A percentile compares a stretch with the other conserved stretches of the same genome.
These are phyloP conservation scores for Eufriesea mexicana DNA, from an alignment of 1,140 invertebrate species.

Conservation along the genomic window DNA sequence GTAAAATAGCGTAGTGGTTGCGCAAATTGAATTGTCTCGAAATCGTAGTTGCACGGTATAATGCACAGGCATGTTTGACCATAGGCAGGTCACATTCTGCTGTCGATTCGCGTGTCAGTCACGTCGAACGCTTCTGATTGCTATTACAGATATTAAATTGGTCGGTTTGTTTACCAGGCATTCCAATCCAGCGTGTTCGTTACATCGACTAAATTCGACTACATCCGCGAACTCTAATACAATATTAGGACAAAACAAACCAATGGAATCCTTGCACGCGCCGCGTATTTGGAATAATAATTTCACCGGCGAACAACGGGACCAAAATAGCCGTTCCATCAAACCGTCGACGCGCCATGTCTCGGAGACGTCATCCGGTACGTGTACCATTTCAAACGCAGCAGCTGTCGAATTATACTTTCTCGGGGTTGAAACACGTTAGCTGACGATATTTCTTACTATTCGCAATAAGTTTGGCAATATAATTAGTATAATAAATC, in stretches of 20 bases:
- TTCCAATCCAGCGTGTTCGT: not conserved
- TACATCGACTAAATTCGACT: not conserved
- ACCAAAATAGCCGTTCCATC: no score
- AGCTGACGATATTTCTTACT: no score
- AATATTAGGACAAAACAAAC: not conserved
- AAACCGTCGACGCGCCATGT: no score
- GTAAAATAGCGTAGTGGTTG: not conserved
- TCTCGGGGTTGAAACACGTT: no score
- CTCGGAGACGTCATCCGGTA: no score
- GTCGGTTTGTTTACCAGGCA: constrained; percentile 6
- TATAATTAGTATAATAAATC: no score
- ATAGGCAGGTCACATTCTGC: constrained; percentile 12
- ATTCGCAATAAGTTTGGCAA: no score
- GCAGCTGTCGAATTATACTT: no score
- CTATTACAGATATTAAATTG: constrained; percentile 27
- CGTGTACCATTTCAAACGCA: no score
- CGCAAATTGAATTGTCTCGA: not conserved
- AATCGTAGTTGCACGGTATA: not conserved
- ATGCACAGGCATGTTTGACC: not conserved
- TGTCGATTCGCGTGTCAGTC: constrained; percentile 30
- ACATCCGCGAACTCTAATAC: not conserved
- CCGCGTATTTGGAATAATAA: not conserved
- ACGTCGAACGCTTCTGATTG: constrained; percentile 30
- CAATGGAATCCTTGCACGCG: not conserved
- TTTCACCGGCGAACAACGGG: not conserved